Evolutionary conservation across 2,797 vertebrate genomes (phyloP).

Genomic region (Ptychobarbus kaznakovi): DNA sequence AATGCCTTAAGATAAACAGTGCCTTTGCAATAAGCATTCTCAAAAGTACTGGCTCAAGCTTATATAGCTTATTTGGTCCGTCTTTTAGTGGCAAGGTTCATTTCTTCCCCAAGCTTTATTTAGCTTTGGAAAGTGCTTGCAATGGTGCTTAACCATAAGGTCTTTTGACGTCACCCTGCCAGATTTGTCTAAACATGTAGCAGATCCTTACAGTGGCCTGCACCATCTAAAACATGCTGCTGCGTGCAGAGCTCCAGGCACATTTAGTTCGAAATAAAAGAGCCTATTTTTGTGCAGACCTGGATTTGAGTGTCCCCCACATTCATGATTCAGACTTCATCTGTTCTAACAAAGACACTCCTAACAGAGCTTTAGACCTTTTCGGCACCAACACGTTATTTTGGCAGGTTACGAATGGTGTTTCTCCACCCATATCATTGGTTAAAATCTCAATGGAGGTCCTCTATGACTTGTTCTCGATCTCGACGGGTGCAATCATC

Average conservation of each 20-base stretch:
- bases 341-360: conserved; percentile 29
- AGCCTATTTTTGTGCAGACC: conserved; percentile 9
- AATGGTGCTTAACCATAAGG: background rate
- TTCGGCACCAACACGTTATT: conserved; percentile 24
- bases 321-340: conserved; percentile 21
- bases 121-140: conserved; percentile 9
- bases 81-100: conserved; percentile 42
- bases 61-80: conserved; percentile 69
- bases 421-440: conserved; percentile 20
- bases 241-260: conserved; percentile 57
- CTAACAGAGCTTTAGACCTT: conserved; percentile 35
- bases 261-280: conserved; percentile 12
- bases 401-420: conserved; percentile 34
- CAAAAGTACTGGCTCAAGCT: conserved; percentile 51
- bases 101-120: conserved; percentile 15
- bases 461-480: conserved; percentile 71
- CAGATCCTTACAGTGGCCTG: conserved; percentile 59
- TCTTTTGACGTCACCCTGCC: conserved; percentile 39
- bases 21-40: conserved; percentile 44
- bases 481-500: conserved; percentile 84
- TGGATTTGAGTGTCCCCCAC: conserved; percentile 31
- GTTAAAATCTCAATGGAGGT: conserved; percentile 21
- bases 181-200: conserved; percentile 65
- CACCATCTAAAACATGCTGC: conserved; percentile 53
- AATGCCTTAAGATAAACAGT: conserved; percentile 62